These are phyloP conservation scores for Acanthacorydalis orientalis DNA, from an alignment of 2,888 invertebrate genomes.

Conservation along the genomic window DNA sequence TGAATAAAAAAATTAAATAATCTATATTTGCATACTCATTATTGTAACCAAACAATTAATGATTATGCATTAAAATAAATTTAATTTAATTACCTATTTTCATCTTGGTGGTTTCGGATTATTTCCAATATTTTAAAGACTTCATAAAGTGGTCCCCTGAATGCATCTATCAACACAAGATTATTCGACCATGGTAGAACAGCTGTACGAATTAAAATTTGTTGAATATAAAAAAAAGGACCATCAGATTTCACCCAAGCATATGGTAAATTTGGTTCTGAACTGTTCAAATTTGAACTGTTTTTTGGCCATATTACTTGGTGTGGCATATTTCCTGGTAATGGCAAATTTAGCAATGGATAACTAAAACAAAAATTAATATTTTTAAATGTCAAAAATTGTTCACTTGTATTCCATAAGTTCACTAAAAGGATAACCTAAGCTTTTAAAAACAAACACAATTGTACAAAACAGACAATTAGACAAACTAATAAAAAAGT, in stretches of 20 bases:
- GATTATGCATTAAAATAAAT: constrained; percentile 4
- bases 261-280: constrained; percentile 24
- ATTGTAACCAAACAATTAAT: background rate
- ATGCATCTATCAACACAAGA: constrained; percentile 74
- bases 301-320: constrained; percentile 39
- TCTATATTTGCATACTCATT: too few species aligned
- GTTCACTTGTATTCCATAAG: constrained; percentile 6
- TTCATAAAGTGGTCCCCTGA: constrained; percentile 77
- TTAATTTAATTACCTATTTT: constrained; percentile 38
- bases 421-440: background rate
- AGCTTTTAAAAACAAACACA: constrained; percentile 3
- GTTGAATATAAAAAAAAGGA: constrained; percentile 55
- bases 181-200: constrained; percentile 79
- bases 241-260: constrained; percentile 40
- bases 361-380: constrained; percentile 37
- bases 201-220: constrained; percentile 50
- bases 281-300: constrained; percentile 1
- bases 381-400: background rate
- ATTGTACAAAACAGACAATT: constrained; percentile 6
- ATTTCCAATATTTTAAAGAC: constrained; percentile 76
- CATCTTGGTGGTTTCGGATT: constrained; percentile 66
- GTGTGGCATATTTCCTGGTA: constrained; percentile 79
- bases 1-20: too few species aligned
- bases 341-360: constrained; percentile 69
- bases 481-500: too few species aligned